Evolutionary conservation across 2,113 vertebrate species (phyloP), one percentile per base, ranked within the genome.

Genomic region (Andinoacara biseriatus): DNA sequence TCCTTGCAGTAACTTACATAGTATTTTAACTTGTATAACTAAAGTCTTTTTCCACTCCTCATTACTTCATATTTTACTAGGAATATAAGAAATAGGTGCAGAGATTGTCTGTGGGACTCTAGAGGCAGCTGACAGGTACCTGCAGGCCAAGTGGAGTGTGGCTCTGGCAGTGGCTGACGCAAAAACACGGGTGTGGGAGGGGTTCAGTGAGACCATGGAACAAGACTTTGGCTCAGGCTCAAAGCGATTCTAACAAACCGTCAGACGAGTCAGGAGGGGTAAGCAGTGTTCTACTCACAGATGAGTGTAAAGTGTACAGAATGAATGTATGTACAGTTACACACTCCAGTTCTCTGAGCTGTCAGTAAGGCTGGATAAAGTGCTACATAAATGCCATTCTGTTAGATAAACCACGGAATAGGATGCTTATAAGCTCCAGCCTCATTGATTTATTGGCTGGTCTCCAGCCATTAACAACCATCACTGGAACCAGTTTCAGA

Each of bases 1-100:
- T 33, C 26, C 67, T 72, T 10, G 0, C 0, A 20, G 3, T 33
- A 54, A 14, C 18, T 57, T 22, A 57, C 4, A 56, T 2, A n/a
- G 54, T 10, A 5, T 2, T 22, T 3, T 11, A 57, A 22, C 20
- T 72, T 31, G 49, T 43, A 49, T 24, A 69, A 49, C 15, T 29
- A 49, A 49, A 29, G 15, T 49, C 65, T 69, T 49, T 15, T 7
- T 15, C 46, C 46, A 52, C 3, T 18, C 17, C 7, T 8, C 15
- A 17, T 17, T 49, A 18, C 46, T 49, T 49, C 15, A 18, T 18
- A 20, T 52, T 49, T 49, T 49, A 5, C 15, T 6, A 17, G 46
- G 46, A 49, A 17, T 17, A 49, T 7, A 2, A 17, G 15, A 49
- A 49, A 49, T 49, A 38, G 35, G 35, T 9, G 35, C 35, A 38